Base-by-base conservation (phyloP, 1,140 invertebrate genomes). In the Drosophila novamexicana region DNA sequence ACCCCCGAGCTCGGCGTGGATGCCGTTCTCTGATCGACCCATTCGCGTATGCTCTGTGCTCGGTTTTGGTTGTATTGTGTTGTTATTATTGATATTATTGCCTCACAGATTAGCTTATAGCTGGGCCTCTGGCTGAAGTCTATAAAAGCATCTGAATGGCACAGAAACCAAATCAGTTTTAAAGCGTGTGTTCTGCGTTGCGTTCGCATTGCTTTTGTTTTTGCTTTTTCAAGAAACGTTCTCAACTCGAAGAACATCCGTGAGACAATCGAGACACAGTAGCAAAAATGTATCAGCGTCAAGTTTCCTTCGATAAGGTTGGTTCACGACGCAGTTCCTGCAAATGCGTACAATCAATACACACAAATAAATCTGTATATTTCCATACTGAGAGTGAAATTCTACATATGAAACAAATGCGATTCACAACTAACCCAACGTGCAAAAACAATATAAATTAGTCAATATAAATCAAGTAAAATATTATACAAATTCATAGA, bases 241-340 rank as follows among this genome's bases (percentile, higher is more conserved):
- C 53, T 16, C 32, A 32, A 18, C 53, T 59, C 49, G 37, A 44
- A 58, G 65, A 44, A 34, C 29, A 47, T 64, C 29, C 14, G 61
- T 65, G 37, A 22, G 16, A 9, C 29, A 10, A n/a, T 32, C 40
- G 50, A 56, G 3, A 32, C 14, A 29, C 3, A 56, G 6, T 5
- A 5, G 22, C 22, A 29, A 89, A 72, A 74, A 91, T 91, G 88
- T 91, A 90, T 47, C 81, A 91, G 61, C 79, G 84, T 54, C 88
- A 91, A 80, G 80, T 70, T 58, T 90, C 88, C 53, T 91, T 91
- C 68, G 91, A 92, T 71, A 92, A 92, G 90, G 90, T 92, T 83
- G 50, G 84, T 81, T 69, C 39, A 65, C 22, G 18, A 61, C 57
- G 66, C 42, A 50, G 14, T 49, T 57, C 58, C 32, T 34, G 6